phyloP scores from a whole-genome alignment of 2,113 vertebrate species.

The Corapipo altera region DNA sequence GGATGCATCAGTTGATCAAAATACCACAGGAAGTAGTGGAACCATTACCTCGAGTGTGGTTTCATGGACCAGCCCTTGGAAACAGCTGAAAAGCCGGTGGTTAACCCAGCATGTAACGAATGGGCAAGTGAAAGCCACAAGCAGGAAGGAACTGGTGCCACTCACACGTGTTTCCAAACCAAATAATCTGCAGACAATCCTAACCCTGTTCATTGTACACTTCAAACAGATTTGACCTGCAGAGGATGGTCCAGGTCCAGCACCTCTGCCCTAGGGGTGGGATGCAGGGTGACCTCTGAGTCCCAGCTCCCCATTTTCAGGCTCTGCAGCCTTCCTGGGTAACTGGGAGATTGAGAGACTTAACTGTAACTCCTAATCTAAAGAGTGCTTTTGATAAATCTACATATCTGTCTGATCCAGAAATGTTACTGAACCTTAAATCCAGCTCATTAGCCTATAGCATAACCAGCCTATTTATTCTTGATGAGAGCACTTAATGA shows the following conservation, averaged over 20 bases:
- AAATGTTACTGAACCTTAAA: background rate
- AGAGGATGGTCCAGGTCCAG: background rate
- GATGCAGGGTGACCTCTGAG: background rate
- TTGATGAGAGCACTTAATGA: background rate
- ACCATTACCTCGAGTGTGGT: too few relatives aligned
- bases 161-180: background rate
- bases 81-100: background rate
- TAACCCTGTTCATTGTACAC: rapidly evolving
- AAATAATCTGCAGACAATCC: background rate
- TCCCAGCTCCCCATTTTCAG: background rate
- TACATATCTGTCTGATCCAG: background rate
- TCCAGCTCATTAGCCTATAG: background rate
- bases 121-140: background rate
- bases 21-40: background rate
- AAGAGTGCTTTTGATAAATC: background rate
- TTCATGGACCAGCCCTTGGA: background rate
- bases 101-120: background rate
- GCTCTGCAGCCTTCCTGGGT: background rate
- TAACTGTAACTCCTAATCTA: background rate
- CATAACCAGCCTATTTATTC: background rate
- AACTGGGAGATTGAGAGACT: background rate
- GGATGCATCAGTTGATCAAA: background rate
- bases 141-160: background rate
- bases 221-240: background rate
- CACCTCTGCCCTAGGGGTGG: background rate